A percentile compares a stretch with the other conserved stretches of the same genome.
phyloP scores from a whole-genome alignment of 2,888 invertebrate species.

The Lamellibrachia satsuma region DNA sequence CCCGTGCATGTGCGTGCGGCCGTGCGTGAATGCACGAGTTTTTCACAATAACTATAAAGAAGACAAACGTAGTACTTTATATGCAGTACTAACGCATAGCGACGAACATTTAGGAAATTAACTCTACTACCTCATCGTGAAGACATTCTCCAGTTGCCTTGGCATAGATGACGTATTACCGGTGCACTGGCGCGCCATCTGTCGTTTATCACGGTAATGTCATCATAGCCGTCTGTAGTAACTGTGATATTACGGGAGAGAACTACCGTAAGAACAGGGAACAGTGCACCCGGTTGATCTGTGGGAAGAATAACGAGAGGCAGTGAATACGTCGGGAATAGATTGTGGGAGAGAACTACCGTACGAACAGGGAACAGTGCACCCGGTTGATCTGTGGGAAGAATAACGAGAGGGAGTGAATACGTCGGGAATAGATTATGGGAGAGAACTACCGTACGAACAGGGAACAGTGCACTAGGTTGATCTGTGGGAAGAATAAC shows the following conservation, averaged over 20 bases:
- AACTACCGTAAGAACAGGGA: neutral
- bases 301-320: neutral
- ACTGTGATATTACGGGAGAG: neutral
- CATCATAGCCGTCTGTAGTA: neutral
- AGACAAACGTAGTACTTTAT: neutral
- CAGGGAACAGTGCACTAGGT: no score
- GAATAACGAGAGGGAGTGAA: no score
- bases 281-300: neutral
- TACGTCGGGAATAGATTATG: no score
- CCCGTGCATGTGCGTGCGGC: no score
- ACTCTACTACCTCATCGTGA: neutral
- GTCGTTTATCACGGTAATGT: neutral
- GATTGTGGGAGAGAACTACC: neutral
- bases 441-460: no score
- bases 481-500: no score
- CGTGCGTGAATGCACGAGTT: no score
- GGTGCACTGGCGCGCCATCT: neutral
- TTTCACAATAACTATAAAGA: no score
- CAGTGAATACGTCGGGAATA: neutral
- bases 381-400: neutral
- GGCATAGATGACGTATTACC: neutral
- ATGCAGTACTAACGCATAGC: neutral
- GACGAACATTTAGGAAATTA: neutral
- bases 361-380: neutral
- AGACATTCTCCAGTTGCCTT: neutral